Evolutionary conservation across 1,140 invertebrate genomes (phyloP), one percentile per base, ranked within the genome.

Genomic region (Drosophila ohnishii): DNA sequence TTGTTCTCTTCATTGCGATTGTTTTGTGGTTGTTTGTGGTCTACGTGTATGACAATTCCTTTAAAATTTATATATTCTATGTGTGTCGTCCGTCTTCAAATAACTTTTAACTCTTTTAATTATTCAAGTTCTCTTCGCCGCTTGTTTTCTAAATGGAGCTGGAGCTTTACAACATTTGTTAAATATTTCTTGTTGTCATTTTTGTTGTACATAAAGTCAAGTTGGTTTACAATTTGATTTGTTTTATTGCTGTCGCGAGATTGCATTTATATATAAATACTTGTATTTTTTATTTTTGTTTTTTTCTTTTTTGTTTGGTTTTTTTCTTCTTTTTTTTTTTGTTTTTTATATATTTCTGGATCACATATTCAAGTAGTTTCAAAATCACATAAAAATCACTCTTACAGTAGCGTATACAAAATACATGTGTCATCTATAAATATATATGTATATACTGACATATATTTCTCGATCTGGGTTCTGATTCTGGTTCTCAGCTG

Each of bases 351-450:
- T 89, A 67, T 78, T 87, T 80, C 62, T 87, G 84, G 84, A 87
- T 87, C 84, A 87, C 84, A 87, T 87, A 87, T 87, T 87, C 84
- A 87, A 87, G 84, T 87, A 87, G 84, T 87, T 87, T 87, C 84
- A 89, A 88, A 88, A 88, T 88, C 85, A 88, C 85, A 88, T 88
- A 89, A 88, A 86, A 88, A 89, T 88, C 85, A 88, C 85, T 88
- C 85, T 89, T 88, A 85, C 78, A 89, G 75, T 89, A 89, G 86
- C 86, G 86, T 89, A 89, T 89, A 89, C 86, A 89, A 89, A 89
- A 89, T 89, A 89, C 78, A 89, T 82, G 77, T 65, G 66, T 71
- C 67, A 58, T 71, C 65, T 71, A 71, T 71, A 71, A 70, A 71
- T 71, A 80, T 79, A 69, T 83, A 73, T 74, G 69, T 88, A 35